Conservation (phyloP, 2,888 invertebrate genomes). For the Thecocarcelia acutangulata region DNA sequence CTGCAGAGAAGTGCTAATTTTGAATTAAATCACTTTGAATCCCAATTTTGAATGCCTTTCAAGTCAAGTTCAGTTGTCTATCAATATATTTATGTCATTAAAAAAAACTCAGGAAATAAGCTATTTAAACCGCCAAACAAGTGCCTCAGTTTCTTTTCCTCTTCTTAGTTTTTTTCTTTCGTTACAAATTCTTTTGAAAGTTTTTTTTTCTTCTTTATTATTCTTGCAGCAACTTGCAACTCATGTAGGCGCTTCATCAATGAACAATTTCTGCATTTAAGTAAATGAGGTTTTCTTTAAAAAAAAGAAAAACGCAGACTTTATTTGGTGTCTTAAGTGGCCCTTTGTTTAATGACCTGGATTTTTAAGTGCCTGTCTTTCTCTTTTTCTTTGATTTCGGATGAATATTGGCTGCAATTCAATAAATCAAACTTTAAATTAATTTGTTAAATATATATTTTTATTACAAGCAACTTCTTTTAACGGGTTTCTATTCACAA, state of each 20-base stretch:
- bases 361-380: slow-evolving; percentile 24
- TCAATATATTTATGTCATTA: neutral
- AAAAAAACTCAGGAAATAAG: neutral
- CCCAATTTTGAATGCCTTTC: too few relatives aligned
- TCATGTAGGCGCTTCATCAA: slow-evolving; percentile 31
- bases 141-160: neutral
- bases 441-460: slow-evolving; percentile 4
- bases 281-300: neutral
- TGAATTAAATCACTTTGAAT: too few relatives aligned
- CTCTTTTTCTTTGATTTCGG: neutral
- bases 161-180: neutral
- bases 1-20: too few relatives aligned
- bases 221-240: slow-evolving; percentile 22
- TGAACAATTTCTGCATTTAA: slow-evolving; percentile 13
- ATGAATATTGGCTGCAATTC: slow-evolving; percentile 30
- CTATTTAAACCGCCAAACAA: slow-evolving; percentile 11
- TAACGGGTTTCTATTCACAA: slow-evolving; percentile 19
- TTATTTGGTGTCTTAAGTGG: slow-evolving; percentile 35
- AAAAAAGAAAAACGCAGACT: neutral
- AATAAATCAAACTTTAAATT: slow-evolving; percentile 14
- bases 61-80: neutral
- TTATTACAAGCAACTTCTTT: too few relatives aligned
- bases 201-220: neutral
- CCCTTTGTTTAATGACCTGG: slow-evolving; percentile 7
- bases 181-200: neutral